Conservation (phyloP, 1,140 invertebrate species). For the Plectrocnemia conspersa region DNA sequence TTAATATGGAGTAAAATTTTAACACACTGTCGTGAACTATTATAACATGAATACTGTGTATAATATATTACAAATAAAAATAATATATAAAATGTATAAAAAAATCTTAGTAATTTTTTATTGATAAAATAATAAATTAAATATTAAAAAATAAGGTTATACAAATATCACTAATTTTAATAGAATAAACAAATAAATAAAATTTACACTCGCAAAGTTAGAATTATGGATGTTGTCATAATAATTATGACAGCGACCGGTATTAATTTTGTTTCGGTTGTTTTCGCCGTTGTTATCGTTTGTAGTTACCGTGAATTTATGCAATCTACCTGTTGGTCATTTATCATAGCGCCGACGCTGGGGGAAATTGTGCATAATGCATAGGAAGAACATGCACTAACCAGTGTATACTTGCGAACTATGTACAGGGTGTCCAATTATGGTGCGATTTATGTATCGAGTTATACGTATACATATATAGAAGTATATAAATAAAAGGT, state of each 20-base stretch:
- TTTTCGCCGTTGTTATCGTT: slow-evolving; percentile 6
- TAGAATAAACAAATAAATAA: no score
- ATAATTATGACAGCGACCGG: background rate
- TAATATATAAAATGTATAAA: no score
- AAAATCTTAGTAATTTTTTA: no score
- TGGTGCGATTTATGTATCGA: background rate
- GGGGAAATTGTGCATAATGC: slow-evolving; percentile 16
- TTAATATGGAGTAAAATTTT: no score
- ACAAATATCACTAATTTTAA: no score
- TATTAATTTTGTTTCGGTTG: background rate
- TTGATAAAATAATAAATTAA: no score
- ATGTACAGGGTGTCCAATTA: background rate
- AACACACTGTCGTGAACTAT: no score
- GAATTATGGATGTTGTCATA: background rate
- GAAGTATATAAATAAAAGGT: background rate
- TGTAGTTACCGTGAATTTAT: slow-evolving; percentile 19
- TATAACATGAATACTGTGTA: no score
- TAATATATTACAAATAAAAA: no score
- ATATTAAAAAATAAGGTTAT: no score
- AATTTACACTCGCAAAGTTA: no score
- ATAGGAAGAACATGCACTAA: background rate
- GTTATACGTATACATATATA: background rate
- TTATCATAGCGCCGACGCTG: slow-evolving; percentile 10
- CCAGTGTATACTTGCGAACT: background rate
- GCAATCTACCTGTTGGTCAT: slow-evolving; percentile 24